Percentiles rank a stretch among this genome's conserved stretches.
Conservation (phyloP, 1,140 invertebrate genomes). For the Drosophila serrata region DNA sequence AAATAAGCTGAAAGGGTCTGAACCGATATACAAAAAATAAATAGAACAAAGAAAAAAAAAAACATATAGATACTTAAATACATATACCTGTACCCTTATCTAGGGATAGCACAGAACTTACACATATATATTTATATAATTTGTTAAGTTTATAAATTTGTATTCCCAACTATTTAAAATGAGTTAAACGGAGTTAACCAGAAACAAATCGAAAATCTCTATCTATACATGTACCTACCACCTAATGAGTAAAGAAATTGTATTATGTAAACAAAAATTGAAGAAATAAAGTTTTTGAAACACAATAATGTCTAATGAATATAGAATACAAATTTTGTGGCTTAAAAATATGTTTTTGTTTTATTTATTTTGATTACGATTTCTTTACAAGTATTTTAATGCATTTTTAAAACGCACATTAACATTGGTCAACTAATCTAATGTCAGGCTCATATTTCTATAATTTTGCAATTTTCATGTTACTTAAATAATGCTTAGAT, state of each 20-base stretch:
- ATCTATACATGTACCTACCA: slow-evolving; percentile 65
- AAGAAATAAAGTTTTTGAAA: slow-evolving; percentile 74
- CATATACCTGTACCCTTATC: slow-evolving; percentile 36
- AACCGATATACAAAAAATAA: slow-evolving; percentile 31
- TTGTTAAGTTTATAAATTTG: slow-evolving; percentile 75
- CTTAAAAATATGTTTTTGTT: neutral
- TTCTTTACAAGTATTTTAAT: neutral
- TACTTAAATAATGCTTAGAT: neutral
- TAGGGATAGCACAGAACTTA: slow-evolving; percentile 35
- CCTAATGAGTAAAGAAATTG: slow-evolving; percentile 58
- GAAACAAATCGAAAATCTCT: slow-evolving; percentile 59
- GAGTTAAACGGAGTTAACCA: slow-evolving; percentile 33
- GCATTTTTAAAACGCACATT: neutral
- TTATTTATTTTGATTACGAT: neutral
- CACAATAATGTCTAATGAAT: slow-evolving; percentile 11
- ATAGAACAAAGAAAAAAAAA: neutral
- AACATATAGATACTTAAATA: slow-evolving; percentile 22
- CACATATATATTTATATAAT: slow-evolving; percentile 56
- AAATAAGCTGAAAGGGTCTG: slow-evolving; percentile 28
- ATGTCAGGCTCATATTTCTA: neutral
- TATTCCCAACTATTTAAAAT: slow-evolving; percentile 65
- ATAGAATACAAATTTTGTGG: too few species aligned
- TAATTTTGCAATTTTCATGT: too few species aligned
- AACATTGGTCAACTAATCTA: neutral
- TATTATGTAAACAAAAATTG: slow-evolving; percentile 71